phyloP scores from a whole-genome alignment of 2,888 invertebrate genomes.

The Heliothis peltigera region DNA sequence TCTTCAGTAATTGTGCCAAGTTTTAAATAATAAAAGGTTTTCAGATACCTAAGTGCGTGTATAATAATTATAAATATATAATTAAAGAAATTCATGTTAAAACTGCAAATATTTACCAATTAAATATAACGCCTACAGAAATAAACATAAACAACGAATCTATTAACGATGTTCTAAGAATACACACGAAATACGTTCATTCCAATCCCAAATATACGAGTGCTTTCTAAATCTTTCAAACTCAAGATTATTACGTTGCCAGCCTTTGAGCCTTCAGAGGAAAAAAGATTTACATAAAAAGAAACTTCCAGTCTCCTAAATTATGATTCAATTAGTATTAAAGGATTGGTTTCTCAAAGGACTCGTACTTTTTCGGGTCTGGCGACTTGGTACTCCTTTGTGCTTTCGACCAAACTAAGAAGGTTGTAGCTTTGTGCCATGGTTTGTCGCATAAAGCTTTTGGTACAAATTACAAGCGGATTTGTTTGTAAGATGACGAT shows the following conservation, averaged over 20 bases:
- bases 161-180: slow-evolving; percentile 34
- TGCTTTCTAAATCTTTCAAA: slow-evolving; percentile 77
- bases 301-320: slow-evolving; percentile 87
- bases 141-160: slow-evolving; percentile 29
- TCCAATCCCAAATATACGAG: slow-evolving; percentile 77
- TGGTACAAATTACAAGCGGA: slow-evolving; percentile 79
- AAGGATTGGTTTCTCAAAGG: slow-evolving; percentile 88
- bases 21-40: neutral
- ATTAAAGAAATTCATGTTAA: neutral
- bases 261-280: slow-evolving; percentile 80
- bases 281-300: slow-evolving; percentile 89
- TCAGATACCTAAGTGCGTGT: neutral
- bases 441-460: slow-evolving; percentile 79
- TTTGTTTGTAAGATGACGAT: slow-evolving; percentile 62
- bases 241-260: slow-evolving; percentile 82
- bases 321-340: slow-evolving; percentile 90
- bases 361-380: slow-evolving; percentile 86
- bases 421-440: slow-evolving; percentile 81
- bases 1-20: neutral
- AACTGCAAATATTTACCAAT: neutral
- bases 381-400: slow-evolving; percentile 82
- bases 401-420: slow-evolving; percentile 86
- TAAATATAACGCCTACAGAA: neutral
- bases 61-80: neutral
- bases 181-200: slow-evolving; percentile 54